These are phyloP conservation scores for Lineus longissimus DNA, from an alignment of 1,140 invertebrate species.

Conservation along the genomic window DNA sequence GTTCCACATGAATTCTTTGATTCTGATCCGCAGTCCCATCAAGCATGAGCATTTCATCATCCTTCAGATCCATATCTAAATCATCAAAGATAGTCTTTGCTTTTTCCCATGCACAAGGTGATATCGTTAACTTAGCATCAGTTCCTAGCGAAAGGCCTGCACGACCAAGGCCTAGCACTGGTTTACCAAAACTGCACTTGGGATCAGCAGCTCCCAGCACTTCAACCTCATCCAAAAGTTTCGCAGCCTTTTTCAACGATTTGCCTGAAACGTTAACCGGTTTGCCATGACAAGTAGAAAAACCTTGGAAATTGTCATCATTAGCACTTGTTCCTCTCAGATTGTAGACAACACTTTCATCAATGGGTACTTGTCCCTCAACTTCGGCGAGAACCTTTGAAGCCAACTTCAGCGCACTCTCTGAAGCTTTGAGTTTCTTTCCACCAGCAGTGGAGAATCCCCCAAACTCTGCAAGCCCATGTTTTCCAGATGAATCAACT, in stretches of 20 bases:
- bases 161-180: too few relatives aligned
- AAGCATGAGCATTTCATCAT: not conserved
- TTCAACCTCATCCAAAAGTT: not conserved
- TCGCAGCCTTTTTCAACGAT: not conserved
- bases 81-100: not conserved
- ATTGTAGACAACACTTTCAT: not conserved
- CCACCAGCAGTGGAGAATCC: not conserved
- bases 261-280: not conserved
- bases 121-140: too few relatives aligned
- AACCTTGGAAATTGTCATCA: not conserved
- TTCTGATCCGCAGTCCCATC: not conserved
- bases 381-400: not conserved
- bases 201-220: not conserved
- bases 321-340: not conserved
- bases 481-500: not conserved
- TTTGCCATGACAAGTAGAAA: not conserved
- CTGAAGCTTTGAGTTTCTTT: not conserved
- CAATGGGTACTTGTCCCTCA: not conserved
- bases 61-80: not conserved
- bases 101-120: not conserved
- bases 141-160: too few relatives aligned
- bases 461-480: not conserved
- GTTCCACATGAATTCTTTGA: not conserved
- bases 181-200: not conserved
- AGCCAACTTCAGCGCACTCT: not conserved